Base-by-base conservation (phyloP, 2,797 vertebrate species). In the Scolopax bukidnonensis region DNA sequence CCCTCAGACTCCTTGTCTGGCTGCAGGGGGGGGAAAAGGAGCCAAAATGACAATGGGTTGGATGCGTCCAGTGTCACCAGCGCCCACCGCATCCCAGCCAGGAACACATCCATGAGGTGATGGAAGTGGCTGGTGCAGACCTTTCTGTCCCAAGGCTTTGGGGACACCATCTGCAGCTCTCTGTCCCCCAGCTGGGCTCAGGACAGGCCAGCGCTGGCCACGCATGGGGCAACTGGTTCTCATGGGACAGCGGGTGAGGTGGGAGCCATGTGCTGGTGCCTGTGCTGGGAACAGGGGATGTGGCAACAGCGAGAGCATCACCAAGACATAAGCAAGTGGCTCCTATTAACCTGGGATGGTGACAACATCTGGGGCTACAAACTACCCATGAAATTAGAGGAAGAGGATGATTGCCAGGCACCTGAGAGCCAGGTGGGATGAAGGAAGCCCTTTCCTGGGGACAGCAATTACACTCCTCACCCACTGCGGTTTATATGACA, bases 31-130 rank as follows among this genome's bases (percentile, higher is more conserved):
- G 27, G 33, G 60, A 41, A 21, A 32, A 14, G 32, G 25, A 16
- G 30, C 17, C 40, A 4, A 28, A 61, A 12, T 2, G 9, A 41
- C 30, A 51, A 53, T 2, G 16, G 65, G 43, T 2, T 13, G 5
- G 65, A 8, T 11, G 18, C 1, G 1, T 20, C 54, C 33, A 6
- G 6, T 40, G 2, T 19, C 48, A 5, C 73, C 51, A 24, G 36
- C 5, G 8, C n/a, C 40, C 10, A 5, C 38, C 1, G 1, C 51
- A 45, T 61, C 60, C 32, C 3, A 3, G 28, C 57, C 0, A 3
- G 61, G 21, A 53, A 21, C 1, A 3, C 0, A 1, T 9, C 73
- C 9, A 2, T 8, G 8, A 47, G 64, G 33, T 0, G 3, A 23
- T 6, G 43, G 57, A 27, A 32, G 43, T 0, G 7, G 20, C 30